Evolutionary conservation across 1,140 invertebrate genomes (phyloP).

Genomic region (Eupeodes corollae): DNA sequence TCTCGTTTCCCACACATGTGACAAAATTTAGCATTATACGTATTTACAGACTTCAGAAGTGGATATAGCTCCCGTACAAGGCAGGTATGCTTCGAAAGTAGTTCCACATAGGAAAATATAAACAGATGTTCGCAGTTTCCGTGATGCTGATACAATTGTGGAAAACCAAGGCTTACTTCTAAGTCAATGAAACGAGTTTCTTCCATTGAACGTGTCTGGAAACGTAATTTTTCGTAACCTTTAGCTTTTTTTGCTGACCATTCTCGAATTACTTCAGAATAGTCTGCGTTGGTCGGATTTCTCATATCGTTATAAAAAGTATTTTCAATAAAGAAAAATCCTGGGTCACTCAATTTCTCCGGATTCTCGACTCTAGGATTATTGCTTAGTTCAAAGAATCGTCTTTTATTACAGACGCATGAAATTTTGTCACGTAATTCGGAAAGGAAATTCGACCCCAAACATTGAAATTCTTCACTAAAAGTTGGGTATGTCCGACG

Average conservation of each 20-base stretch:
- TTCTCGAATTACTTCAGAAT: constrained; percentile 48
- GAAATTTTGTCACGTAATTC: constrained; percentile 54
- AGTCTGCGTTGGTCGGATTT: constrained; percentile 46
- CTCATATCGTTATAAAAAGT: constrained; percentile 68
- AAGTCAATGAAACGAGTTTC: constrained; percentile 50
- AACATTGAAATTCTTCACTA: constrained; percentile 46
- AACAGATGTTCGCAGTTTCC: constrained; percentile 83
- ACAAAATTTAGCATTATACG: constrained; percentile 37
- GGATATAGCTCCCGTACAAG: constrained; percentile 40
- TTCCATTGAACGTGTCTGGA: constrained; percentile 50
- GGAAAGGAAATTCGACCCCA: constrained; percentile 50
- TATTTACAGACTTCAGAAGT: constrained; percentile 37
- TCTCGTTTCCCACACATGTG: constrained; percentile 41
- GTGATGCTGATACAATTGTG: constrained; percentile 70
- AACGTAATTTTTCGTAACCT: constrained; percentile 40
- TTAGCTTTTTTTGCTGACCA: constrained; percentile 45
- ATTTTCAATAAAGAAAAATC: constrained; percentile 67
- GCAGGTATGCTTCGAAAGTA: constrained; percentile 31
- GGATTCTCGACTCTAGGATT: constrained; percentile 38
- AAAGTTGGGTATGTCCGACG: constrained; percentile 37
- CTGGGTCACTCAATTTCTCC: constrained; percentile 42
- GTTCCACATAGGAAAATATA: constrained; percentile 57
- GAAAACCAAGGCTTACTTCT: constrained; percentile 54
- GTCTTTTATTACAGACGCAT: constrained; percentile 53
- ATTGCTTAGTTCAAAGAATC: constrained; percentile 50